Conservation (phyloP, 2,888 invertebrate species). For the Agrenia bidenticulata region DNA sequence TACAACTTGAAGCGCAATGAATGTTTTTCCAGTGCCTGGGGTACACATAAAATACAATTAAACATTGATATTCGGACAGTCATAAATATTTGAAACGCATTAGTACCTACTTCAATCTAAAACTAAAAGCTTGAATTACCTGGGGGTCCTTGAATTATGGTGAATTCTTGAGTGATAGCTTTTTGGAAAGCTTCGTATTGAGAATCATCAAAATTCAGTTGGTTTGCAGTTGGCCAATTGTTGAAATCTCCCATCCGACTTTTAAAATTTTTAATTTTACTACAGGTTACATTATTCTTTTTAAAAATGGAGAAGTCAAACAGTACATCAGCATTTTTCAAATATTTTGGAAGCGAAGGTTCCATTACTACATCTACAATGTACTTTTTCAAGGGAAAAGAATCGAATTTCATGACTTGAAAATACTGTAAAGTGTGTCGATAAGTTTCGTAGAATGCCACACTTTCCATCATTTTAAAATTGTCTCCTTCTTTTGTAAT, state of each 20-base stretch:
- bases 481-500: constrained; percentile 15
- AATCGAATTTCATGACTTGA: constrained; percentile 53
- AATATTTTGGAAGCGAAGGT: constrained; percentile 37
- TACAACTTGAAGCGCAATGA: constrained; percentile 55
- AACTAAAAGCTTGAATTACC: too few species aligned
- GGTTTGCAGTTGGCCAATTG: constrained; percentile 61
- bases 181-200: constrained; percentile 69
- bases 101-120: too few species aligned
- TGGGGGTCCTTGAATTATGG: constrained; percentile 71
- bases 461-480: constrained; percentile 57
- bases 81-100: too few species aligned
- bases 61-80: too few species aligned
- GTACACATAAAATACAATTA: too few species aligned
- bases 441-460: constrained; percentile 59
- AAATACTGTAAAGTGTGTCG: constrained; percentile 57
- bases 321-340: neutral
- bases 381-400: constrained; percentile 54
- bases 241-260: too few species aligned
- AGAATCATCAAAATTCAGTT: constrained; percentile 64
- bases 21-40: constrained; percentile 61
- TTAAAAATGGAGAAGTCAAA: constrained; percentile 12
- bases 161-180: constrained; percentile 71
- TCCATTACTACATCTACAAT: constrained; percentile 50
- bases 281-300: neutral
- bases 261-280: too few species aligned